Conservation (phyloP, 2,797 vertebrate genomes). For the Coranthus polyacanthus region DNA sequence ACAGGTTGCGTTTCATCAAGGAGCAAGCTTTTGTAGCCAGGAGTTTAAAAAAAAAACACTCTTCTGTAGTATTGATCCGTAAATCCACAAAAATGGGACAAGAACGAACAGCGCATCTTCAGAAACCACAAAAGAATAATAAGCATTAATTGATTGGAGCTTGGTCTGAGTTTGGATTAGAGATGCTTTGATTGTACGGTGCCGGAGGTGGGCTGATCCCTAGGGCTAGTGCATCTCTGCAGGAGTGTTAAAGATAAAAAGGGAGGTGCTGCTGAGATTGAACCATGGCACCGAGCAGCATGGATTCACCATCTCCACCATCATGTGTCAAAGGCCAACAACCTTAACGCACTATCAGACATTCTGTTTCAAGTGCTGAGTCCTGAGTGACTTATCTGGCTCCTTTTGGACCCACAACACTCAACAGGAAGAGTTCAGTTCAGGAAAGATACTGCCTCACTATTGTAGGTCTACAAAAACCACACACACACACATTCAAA, state of each 20-base stretch:
- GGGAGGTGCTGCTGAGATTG: slow-evolving; percentile 39
- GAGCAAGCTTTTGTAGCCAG: slow-evolving; percentile 14
- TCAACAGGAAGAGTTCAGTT: not conserved
- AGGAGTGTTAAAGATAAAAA: slow-evolving; percentile 61
- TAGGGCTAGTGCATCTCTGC: slow-evolving; percentile 27
- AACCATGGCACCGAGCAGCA: slow-evolving; percentile 23
- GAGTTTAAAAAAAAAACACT: slow-evolving; percentile 29
- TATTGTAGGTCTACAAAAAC: not conserved
- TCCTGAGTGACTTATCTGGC: slow-evolving; percentile 59
- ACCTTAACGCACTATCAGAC: slow-evolving; percentile 40
- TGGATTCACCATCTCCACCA: slow-evolving; percentile 15
- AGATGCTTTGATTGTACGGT: slow-evolving; percentile 36
- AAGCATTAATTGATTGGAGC: slow-evolving; percentile 45
- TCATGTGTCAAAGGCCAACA: slow-evolving; percentile 61
- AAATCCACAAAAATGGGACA: slow-evolving; percentile 49
- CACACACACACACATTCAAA: not conserved
- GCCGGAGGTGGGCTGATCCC: slow-evolving; percentile 4
- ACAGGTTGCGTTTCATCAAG: slow-evolving; percentile 31
- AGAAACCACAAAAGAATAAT: slow-evolving; percentile 41
- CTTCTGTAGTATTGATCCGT: slow-evolving; percentile 55
- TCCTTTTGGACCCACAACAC: slow-evolving; percentile 24
- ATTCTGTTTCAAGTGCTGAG: slow-evolving; percentile 75
- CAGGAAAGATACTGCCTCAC: not conserved
- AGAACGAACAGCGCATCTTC: slow-evolving; percentile 49
- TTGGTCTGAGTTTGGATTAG: slow-evolving; percentile 16